Evolutionary conservation across 2,113 vertebrate genomes (phyloP).

Genomic region (Nanorana parkeri): DNA sequence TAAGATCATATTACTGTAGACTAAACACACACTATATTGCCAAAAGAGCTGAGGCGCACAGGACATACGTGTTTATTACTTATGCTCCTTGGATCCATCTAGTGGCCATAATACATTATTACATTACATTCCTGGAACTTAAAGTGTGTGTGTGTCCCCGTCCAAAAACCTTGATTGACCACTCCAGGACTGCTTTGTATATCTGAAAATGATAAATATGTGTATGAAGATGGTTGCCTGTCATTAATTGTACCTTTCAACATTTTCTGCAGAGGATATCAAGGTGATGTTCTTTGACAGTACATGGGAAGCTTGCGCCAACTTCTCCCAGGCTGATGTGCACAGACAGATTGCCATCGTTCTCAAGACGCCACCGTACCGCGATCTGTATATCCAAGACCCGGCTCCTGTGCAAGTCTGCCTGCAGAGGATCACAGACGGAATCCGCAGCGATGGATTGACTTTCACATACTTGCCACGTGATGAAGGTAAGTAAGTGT

Average conservation of each 20-base stretch:
- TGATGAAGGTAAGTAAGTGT: slow-evolving; percentile 79
- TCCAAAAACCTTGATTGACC: too few species aligned
- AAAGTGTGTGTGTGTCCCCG: too few species aligned
- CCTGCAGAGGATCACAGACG: slow-evolving; percentile 84
- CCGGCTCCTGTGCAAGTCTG: slow-evolving; percentile 79
- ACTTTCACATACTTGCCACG: slow-evolving; percentile 83
- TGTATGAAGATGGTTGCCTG: too few species aligned
- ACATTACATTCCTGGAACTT: too few species aligned
- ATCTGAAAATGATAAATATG: too few species aligned
- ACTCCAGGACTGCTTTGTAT: too few species aligned
- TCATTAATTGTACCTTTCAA: neutral
- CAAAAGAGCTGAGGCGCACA: too few species aligned
- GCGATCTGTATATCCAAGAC: slow-evolving; percentile 79
- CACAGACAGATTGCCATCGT: slow-evolving; percentile 93
- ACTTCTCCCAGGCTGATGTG: slow-evolving; percentile 91
- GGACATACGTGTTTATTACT: too few species aligned
- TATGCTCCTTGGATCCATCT: too few species aligned
- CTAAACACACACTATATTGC: too few species aligned
- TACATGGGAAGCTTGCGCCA: slow-evolving; percentile 85
- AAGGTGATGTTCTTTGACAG: slow-evolving; percentile 83
- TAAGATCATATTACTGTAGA: too few species aligned
- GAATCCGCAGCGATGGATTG: slow-evolving; percentile 84
- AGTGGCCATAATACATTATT: too few species aligned
- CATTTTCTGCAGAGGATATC: slow-evolving; percentile 78
- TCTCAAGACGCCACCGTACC: slow-evolving; percentile 86